A percentile compares a stretch with the other conserved stretches of the same genome.
Conservation (phyloP, 2,888 invertebrate species). For the Drosophila prolongata region DNA sequence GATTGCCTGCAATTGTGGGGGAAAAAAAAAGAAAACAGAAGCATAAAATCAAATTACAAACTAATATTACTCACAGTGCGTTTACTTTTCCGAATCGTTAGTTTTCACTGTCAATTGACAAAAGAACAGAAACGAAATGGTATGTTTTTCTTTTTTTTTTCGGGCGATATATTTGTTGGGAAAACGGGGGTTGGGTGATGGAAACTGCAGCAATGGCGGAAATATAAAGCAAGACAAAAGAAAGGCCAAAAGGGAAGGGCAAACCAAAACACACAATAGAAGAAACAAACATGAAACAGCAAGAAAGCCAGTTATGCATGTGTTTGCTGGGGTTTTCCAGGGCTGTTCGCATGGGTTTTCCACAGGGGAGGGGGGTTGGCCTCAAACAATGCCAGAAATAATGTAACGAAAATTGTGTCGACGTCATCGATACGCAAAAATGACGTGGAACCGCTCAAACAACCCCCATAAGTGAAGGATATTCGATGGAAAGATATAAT, state of each 20-base stretch:
- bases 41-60: constrained; percentile 80
- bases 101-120: constrained; percentile 82
- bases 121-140: constrained; percentile 47
- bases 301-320: constrained; percentile 12
- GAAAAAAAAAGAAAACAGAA: constrained; percentile 36
- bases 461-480: constrained; percentile 5
- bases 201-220: constrained; percentile 66
- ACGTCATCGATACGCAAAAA: constrained; percentile 76
- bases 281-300: constrained; percentile 8
- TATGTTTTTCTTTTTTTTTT: constrained; percentile 2
- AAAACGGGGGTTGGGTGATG: constrained; percentile 3
- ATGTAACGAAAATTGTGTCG: constrained; percentile 62
- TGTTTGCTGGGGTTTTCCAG: constrained; percentile 12
- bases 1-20: constrained; percentile 40
- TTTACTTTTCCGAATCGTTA: constrained; percentile 82
- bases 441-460: constrained; percentile 42
- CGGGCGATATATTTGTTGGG: neutral
- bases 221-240: constrained; percentile 65
- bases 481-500: neutral
- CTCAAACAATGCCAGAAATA: constrained; percentile 51
- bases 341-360: neutral
- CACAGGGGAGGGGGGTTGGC: neutral
- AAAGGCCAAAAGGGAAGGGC: constrained; percentile 18
- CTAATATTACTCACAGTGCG: constrained; percentile 79
- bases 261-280: constrained; percentile 48